Percentiles rank a stretch among this genome's conserved stretches.
Evolutionary conservation across 2,797 vertebrate genomes (phyloP).

Genomic region (Antrozous pallidus): DNA sequence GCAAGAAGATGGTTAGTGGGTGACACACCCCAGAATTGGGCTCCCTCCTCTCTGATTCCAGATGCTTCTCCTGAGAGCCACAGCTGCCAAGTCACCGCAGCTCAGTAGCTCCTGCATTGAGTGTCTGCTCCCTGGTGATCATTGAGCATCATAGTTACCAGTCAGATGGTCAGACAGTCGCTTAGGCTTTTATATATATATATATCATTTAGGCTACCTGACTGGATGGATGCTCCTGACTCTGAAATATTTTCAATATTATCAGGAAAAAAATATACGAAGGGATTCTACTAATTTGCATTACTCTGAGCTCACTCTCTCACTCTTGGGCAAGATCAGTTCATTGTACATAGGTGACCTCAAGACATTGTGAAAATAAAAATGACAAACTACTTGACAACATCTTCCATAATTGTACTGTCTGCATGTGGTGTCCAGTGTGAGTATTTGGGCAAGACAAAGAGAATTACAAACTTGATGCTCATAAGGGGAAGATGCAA

Average conservation of each 20-base stretch:
- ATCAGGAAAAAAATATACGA: neutral
- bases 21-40: too few species aligned
- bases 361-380: neutral
- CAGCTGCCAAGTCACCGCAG: too few species aligned
- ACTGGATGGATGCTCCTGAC: too few species aligned
- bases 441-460: neutral
- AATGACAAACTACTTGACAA: neutral
- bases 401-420: neutral
- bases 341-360: neutral
- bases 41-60: too few species aligned
- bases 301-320: accelerated
- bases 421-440: accelerated
- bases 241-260: neutral
- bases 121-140: too few species aligned
- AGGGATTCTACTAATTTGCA: neutral
- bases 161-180: too few species aligned
- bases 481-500: too few species aligned
- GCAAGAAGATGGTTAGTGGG: too few species aligned
- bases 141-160: too few species aligned
- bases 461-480: neutral
- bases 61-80: too few species aligned
- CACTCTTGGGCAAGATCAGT: neutral
- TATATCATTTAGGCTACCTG: neutral
- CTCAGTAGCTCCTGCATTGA: too few species aligned
- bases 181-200: too few species aligned